These are phyloP conservation scores for Patella ulyssiponensis DNA, from an alignment of 2,888 invertebrate genomes.

Conservation along the genomic window DNA sequence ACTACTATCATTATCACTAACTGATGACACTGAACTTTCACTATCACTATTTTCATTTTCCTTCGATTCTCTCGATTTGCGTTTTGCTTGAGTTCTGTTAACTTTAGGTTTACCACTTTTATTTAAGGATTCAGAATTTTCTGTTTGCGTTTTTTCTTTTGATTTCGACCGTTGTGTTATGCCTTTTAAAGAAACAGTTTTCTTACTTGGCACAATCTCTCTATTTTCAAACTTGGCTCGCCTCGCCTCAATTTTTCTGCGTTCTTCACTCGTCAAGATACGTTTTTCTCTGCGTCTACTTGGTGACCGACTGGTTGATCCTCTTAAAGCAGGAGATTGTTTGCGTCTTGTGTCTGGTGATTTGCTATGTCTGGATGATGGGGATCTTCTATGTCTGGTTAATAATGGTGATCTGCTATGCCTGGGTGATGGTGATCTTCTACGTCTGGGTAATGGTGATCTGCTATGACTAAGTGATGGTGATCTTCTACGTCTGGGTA, in stretches of 20 bases:
- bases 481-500: slow-evolving; percentile 16
- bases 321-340: slow-evolving; percentile 18
- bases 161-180: slow-evolving; percentile 36
- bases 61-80: slow-evolving; percentile 4
- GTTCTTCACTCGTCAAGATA: slow-evolving; percentile 36
- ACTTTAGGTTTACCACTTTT: slow-evolving; percentile 5
- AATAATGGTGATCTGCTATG: slow-evolving; percentile 22
- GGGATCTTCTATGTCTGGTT: slow-evolving; percentile 16
- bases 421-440: slow-evolving; percentile 21
- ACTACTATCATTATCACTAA: slow-evolving; percentile 55
- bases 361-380: slow-evolving; percentile 14
- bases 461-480: slow-evolving; percentile 21
- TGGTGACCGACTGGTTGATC: slow-evolving; percentile 18
- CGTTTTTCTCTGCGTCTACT: slow-evolving; percentile 23
- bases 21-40: slow-evolving; percentile 12
- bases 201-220: slow-evolving; percentile 32
- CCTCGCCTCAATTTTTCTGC: slow-evolving; percentile 46
- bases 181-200: slow-evolving; percentile 54
- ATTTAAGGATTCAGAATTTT: neutral
- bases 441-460: slow-evolving; percentile 24
- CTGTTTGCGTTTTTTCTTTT: slow-evolving; percentile 12
- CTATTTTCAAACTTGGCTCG: slow-evolving; percentile 45
- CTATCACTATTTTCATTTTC: slow-evolving; percentile 15
- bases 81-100: neutral
- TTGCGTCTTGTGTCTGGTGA: slow-evolving; percentile 16